A percentile compares a stretch with the other conserved stretches of the same genome.
Conservation (phyloP, 2,797 vertebrate genomes). For the Craterocephalus amniculus region DNA sequence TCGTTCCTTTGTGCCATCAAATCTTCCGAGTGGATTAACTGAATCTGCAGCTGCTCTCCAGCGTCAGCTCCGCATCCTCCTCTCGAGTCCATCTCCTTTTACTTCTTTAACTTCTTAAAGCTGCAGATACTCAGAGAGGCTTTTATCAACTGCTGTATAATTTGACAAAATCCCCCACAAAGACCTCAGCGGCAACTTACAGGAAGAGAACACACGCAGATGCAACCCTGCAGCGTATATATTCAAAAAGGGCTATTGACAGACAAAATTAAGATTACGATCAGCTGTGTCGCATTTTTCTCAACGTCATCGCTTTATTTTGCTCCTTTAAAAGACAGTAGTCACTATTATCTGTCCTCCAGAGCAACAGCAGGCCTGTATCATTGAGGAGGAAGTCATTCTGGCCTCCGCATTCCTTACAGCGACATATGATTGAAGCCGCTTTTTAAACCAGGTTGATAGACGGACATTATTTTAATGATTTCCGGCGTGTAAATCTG, state of each 20-base stretch:
- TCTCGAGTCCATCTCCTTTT: conserved; percentile 46
- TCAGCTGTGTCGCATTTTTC: not conserved
- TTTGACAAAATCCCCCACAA: conserved; percentile 73
- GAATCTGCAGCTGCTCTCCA: conserved; percentile 70
- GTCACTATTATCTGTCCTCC: conserved; percentile 20
- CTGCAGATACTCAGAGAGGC: conserved; percentile 62
- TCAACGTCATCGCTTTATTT: not conserved
- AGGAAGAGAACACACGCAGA: conserved; percentile 24
- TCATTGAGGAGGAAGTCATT: conserved; percentile 24
- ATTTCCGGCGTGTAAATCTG: conserved; percentile 30
- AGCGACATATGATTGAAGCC: conserved; percentile 23
- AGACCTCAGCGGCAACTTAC: conserved; percentile 50
- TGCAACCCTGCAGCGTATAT: conserved; percentile 1
- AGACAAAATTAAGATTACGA: conserved; percentile 37
- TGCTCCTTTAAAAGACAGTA: conserved; percentile 28
- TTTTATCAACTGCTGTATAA: conserved; percentile 70
- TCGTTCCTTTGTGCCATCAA: conserved; percentile 68
- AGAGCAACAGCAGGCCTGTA: not conserved
- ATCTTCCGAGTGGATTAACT: conserved; percentile 77
- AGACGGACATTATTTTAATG: conserved; percentile 15
- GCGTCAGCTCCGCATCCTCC: conserved; percentile 49
- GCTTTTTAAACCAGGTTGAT: conserved; percentile 30
- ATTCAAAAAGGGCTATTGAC: conserved; percentile 16
- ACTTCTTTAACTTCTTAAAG: conserved; percentile 67
- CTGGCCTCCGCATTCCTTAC: conserved; percentile 38